Conservation (phyloP, 2,113 vertebrate genomes). For the Eulemur macaco region DNA sequence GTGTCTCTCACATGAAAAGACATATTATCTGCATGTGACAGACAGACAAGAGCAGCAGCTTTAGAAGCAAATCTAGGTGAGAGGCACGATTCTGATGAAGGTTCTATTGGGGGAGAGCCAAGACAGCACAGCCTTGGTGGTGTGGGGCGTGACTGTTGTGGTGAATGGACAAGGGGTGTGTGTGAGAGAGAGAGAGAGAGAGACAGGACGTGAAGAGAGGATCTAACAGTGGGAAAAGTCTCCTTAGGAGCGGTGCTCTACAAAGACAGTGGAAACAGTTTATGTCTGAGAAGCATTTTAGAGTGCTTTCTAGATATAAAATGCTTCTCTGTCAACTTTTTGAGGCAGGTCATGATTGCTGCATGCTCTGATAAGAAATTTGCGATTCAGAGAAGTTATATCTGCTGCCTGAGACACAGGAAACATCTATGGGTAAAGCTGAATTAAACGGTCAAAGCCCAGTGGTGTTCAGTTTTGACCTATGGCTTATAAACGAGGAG, state of each 20-base stretch:
- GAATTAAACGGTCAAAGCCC: constrained; percentile 28
- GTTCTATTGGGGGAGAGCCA: neutral
- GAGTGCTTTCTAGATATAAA: neutral
- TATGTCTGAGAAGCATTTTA: neutral
- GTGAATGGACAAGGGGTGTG: neutral
- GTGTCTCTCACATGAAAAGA: neutral
- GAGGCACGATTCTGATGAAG: neutral
- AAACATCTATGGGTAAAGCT: neutral
- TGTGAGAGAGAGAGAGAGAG: no score
- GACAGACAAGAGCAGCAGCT: neutral
- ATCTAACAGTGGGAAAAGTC: neutral
- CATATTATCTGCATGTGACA: neutral
- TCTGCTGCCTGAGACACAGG: neutral
- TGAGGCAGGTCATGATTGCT: neutral
- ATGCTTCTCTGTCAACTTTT: neutral
- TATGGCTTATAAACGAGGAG: neutral
- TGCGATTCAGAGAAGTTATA: constrained; percentile 40
- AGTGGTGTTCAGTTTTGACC: neutral
- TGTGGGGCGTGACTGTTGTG: fast-evolving
- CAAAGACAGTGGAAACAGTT: neutral
- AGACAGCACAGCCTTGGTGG: neutral
- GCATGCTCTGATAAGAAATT: neutral
- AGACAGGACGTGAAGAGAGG: neutral
- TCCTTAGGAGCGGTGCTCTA: neutral
- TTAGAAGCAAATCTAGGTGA: neutral